These are phyloP conservation scores for Leucosticte australis DNA, from an alignment of 2,113 vertebrate species.

Conservation along the genomic window DNA sequence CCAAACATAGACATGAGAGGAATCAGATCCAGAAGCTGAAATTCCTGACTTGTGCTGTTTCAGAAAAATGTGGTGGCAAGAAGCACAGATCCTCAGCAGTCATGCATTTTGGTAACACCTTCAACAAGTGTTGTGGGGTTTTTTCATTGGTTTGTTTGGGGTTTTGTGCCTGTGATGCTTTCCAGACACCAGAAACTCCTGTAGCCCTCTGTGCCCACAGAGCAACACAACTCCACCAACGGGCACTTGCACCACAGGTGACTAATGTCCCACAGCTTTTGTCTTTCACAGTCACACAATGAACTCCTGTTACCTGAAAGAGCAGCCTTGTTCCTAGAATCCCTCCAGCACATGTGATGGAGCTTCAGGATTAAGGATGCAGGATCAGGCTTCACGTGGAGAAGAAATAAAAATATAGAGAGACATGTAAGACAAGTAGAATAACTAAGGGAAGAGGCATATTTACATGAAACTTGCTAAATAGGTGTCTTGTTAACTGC, in stretches of 20 bases:
- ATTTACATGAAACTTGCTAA: not conserved
- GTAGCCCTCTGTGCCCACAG: not conserved
- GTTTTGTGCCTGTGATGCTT: not conserved
- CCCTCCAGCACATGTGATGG: accelerated
- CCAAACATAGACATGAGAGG: not conserved
- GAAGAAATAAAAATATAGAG: not conserved
- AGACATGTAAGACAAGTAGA: not conserved
- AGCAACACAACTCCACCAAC: not conserved
- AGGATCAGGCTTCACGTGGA: not conserved
- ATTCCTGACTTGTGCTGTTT: not conserved
- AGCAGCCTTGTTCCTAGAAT: not conserved
- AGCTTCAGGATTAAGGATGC: not conserved
- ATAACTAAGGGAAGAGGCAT: not conserved
- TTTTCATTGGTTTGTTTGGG: not conserved
- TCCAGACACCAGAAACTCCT: not conserved
- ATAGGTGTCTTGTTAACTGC: not conserved
- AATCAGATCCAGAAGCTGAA: not conserved
- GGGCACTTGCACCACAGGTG: not conserved
- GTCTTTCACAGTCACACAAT: not conserved
- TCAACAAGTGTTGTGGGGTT: not conserved
- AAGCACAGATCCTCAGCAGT: not conserved
- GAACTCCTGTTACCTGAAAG: not conserved
- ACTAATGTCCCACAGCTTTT: not conserved
- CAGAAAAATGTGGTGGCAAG: not conserved
- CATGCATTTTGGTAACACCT: not conserved